phyloP scores from a whole-genome alignment of 2,797 vertebrate species.

The Siniperca obscura region DNA sequence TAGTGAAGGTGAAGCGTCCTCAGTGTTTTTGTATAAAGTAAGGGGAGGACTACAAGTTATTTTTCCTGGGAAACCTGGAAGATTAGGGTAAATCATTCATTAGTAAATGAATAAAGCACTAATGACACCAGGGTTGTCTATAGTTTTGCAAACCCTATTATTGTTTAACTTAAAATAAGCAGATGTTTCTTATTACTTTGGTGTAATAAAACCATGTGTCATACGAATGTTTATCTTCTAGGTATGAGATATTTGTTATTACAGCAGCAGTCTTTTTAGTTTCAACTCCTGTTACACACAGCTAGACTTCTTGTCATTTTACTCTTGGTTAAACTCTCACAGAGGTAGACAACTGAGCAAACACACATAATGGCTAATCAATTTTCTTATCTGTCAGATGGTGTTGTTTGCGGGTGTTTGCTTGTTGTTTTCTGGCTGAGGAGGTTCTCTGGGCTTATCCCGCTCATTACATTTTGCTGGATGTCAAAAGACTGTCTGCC shows the following conservation, averaged over 20 bases:
- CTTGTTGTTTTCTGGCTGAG: constrained; percentile 54
- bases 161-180: constrained; percentile 10
- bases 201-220: neutral
- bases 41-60: neutral
- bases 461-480: constrained; percentile 59
- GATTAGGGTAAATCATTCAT: neutral
- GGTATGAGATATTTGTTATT: constrained; percentile 33
- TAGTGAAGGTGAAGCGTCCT: neutral
- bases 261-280: constrained; percentile 26
- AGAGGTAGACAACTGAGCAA: constrained; percentile 58
- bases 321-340: constrained; percentile 51
- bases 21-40: neutral
- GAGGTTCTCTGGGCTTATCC: constrained; percentile 58
- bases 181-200: neutral
- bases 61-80: neutral
- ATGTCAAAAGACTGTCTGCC: constrained; percentile 70
- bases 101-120: neutral
- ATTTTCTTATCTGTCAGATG: constrained; percentile 70
- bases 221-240: constrained; percentile 7
- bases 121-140: neutral
- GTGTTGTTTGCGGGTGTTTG: constrained; percentile 50
- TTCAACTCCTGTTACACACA: constrained; percentile 31
- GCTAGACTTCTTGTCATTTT: constrained; percentile 48
- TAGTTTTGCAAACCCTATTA: neutral
- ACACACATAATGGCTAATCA: constrained; percentile 66